phyloP scores from a whole-genome alignment of 2,797 vertebrate species.

The Cyclopterus lumpus region DNA sequence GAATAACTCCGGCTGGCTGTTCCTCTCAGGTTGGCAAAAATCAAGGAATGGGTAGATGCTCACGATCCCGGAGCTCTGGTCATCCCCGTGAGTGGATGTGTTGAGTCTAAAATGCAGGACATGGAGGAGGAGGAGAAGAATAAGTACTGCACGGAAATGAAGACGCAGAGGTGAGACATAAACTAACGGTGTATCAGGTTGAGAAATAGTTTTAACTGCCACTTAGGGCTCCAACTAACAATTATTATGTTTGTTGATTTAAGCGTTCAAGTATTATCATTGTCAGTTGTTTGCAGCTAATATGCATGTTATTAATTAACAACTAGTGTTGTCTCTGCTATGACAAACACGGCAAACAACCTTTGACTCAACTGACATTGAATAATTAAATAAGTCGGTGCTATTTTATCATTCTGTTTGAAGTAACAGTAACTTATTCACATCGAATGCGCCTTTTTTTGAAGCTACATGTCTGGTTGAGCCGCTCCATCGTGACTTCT shows the following conservation, averaged over 20 bases:
- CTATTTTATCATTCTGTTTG: not conserved
- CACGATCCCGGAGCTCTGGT: slow-evolving; percentile 96
- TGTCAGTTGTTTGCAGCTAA: not conserved
- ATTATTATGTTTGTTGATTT: not conserved
- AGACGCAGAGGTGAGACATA: slow-evolving; percentile 95
- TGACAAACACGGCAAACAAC: not conserved
- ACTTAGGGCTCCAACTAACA: not conserved
- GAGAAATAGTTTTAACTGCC: not conserved
- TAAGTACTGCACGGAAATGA: slow-evolving; percentile 96
- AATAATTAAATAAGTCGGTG: not conserved
- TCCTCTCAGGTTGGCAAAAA: slow-evolving; percentile 96
- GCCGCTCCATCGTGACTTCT: not conserved
- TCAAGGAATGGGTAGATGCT: slow-evolving; percentile 99
- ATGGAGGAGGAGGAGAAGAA: slow-evolving; percentile 94
- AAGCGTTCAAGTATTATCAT: not conserved
- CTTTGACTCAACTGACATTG: not conserved
- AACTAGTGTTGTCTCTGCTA: not conserved
- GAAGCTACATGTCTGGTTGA: not conserved
- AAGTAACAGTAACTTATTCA: not conserved
- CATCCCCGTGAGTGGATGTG: slow-evolving; percentile 95
- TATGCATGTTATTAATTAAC: not conserved
- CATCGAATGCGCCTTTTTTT: not conserved
- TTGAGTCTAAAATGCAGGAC: slow-evolving; percentile 95
- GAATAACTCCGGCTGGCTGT: slow-evolving; percentile 56
- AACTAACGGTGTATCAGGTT: not conserved